Percentiles rank a stretch among this genome's conserved stretches.
Conservation (phyloP, 2,113 vertebrate genomes). For the Ictalurus furcatus region DNA sequence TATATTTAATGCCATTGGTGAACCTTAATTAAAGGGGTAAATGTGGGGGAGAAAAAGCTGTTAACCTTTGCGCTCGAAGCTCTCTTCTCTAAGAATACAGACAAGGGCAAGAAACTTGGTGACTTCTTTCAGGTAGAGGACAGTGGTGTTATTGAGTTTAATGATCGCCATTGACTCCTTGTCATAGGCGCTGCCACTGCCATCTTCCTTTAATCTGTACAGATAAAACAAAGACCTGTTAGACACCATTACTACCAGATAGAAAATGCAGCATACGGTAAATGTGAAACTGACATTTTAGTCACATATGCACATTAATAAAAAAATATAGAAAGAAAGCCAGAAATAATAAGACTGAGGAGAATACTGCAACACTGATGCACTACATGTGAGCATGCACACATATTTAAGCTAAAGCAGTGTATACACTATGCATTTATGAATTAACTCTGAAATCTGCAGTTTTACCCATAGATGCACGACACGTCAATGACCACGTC, state of each 20-base stretch:
- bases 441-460: not conserved
- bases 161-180: constrained; percentile 99
- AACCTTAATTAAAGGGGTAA: constrained; percentile 1
- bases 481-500: constrained; percentile 99
- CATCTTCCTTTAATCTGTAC: constrained; percentile 92
- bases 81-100: constrained; percentile 98
- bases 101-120: constrained; percentile 98
- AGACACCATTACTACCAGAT: not conserved
- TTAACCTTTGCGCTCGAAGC: constrained; percentile 98
- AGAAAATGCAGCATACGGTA: not conserved
- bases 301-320: not conserved
- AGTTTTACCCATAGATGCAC: constrained; percentile 96
- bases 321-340: not conserved
- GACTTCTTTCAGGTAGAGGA: constrained; percentile 98
- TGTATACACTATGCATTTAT: not conserved
- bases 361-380: not conserved
- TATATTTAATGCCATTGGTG: not conserved
- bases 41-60: not conserved
- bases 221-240: not conserved
- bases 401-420: not conserved
- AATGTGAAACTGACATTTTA: not conserved
- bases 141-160: constrained; percentile 99
- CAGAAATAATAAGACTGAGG: not conserved
- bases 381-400: not conserved
- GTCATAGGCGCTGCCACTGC: constrained; percentile 96